phyloP scores from a whole-genome alignment of 2,888 invertebrate genomes.

The Dromius quadrimaculatus region DNA sequence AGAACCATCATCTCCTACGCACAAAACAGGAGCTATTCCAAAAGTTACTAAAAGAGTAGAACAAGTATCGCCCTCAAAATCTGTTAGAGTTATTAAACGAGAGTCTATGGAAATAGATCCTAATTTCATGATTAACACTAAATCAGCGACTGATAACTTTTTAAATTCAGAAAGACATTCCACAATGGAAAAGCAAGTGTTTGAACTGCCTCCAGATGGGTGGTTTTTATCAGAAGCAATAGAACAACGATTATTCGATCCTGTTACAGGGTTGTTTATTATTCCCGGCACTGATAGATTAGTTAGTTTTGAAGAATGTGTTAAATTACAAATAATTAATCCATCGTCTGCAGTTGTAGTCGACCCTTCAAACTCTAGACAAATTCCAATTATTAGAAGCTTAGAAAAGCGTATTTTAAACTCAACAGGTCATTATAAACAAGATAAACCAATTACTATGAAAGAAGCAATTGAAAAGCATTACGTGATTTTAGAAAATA shows the following conservation, averaged over 20 bases:
- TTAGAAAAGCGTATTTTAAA: slow-evolving; percentile 85
- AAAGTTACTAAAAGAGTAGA: slow-evolving; percentile 29
- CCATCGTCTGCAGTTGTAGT: slow-evolving; percentile 84
- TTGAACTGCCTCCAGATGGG: slow-evolving; percentile 86
- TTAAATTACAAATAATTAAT: slow-evolving; percentile 87
- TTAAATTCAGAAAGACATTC: slow-evolving; percentile 67
- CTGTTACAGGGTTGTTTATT: slow-evolving; percentile 84
- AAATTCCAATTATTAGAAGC: slow-evolving; percentile 77
- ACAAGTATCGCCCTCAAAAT: slow-evolving; percentile 40
- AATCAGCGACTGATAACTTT: slow-evolving; percentile 67
- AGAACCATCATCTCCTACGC: slow-evolving; percentile 34
- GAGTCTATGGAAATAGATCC: slow-evolving; percentile 55
- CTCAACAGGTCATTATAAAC: slow-evolving; percentile 80
- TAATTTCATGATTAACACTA: not conserved
- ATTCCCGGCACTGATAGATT: slow-evolving; percentile 89
- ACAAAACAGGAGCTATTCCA: slow-evolving; percentile 38
- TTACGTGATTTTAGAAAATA: slow-evolving; percentile 73
- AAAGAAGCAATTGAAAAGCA: slow-evolving; percentile 78
- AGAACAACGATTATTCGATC: slow-evolving; percentile 83
- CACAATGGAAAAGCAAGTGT: slow-evolving; percentile 74
- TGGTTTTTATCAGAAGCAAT: slow-evolving; percentile 89
- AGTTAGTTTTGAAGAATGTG: slow-evolving; percentile 88
- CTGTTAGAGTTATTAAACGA: slow-evolving; percentile 43
- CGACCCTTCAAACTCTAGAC: slow-evolving; percentile 80
- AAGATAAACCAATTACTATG: slow-evolving; percentile 75